Conservation (phyloP, 2,888 invertebrate species). For the Erebia aethiops region DNA sequence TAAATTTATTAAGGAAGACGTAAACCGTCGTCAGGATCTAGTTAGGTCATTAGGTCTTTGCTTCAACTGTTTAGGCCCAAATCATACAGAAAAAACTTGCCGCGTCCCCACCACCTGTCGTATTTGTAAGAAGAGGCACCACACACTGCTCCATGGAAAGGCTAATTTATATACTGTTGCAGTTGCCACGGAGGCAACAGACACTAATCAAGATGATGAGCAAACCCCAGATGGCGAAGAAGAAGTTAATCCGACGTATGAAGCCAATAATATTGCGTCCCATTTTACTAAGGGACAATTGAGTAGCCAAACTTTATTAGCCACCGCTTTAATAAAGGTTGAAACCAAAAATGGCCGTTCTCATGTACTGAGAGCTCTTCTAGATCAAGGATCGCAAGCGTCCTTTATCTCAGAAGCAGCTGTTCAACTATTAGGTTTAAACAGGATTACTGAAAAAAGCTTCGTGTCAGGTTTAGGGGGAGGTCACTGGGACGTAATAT, state of each 20-base stretch:
- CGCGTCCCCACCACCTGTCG: neutral
- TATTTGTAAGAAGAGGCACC: neutral
- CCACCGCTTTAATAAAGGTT: slow-evolving; percentile 41
- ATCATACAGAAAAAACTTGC: neutral
- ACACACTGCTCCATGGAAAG: neutral
- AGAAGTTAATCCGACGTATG: neutral
- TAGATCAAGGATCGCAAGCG: slow-evolving; percentile 42
- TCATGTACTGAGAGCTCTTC: slow-evolving; percentile 36
- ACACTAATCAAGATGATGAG: neutral
- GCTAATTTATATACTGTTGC: neutral
- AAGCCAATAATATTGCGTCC: slow-evolving; percentile 16
- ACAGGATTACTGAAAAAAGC: slow-evolving; percentile 3
- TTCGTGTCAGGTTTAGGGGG: slow-evolving; percentile 18
- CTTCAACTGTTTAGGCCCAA: neutral
- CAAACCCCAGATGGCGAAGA: neutral
- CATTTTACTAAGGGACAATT: slow-evolving; percentile 11
- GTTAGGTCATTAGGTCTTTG: neutral
- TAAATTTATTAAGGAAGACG: neutral
- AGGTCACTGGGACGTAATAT: neutral
- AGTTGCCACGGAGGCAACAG: neutral
- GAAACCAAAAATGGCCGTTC: slow-evolving; percentile 29
- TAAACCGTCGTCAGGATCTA: neutral
- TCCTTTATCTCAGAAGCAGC: slow-evolving; percentile 28
- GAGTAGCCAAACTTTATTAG: slow-evolving; percentile 32
- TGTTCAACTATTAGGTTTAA: slow-evolving; percentile 20